phyloP scores from a whole-genome alignment of 2,797 vertebrate species.

The Gephyroberyx darwinii region DNA sequence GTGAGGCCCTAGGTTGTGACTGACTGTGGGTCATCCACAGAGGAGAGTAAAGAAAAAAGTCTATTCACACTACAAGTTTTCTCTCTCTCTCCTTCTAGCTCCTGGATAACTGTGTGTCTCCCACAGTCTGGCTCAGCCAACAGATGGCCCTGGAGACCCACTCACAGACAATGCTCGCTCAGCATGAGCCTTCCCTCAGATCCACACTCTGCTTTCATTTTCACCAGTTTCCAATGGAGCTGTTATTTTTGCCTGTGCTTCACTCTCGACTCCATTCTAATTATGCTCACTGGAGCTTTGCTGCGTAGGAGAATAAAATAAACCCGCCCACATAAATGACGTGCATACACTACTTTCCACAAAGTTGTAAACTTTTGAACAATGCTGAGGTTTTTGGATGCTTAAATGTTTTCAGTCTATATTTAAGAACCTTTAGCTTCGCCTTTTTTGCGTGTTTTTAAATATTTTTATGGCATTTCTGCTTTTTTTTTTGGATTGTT shows the following conservation, averaged over 20 bases:
- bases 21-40: constrained; percentile 38
- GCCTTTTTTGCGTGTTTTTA: neutral
- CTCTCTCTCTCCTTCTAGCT: constrained; percentile 40
- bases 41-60: constrained; percentile 48
- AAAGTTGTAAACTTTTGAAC: neutral
- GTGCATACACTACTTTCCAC: constrained; percentile 7
- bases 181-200: constrained; percentile 63
- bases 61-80: constrained; percentile 51
- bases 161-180: constrained; percentile 68
- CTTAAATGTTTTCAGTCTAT: constrained; percentile 11
- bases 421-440: neutral
- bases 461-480: neutral
- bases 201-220: constrained; percentile 57
- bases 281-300: constrained; percentile 42
- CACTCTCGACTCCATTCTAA: constrained; percentile 50
- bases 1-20: constrained; percentile 59
- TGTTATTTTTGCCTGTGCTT: constrained; percentile 31
- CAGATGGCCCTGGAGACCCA: constrained; percentile 76
- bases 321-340: constrained; percentile 10
- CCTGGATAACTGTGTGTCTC: constrained; percentile 68
- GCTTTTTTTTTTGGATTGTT: too few relatives aligned
- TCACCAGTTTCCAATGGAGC: constrained; percentile 37
- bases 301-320: constrained; percentile 19
- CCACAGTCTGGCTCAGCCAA: constrained; percentile 66
- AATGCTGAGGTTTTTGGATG: neutral